A percentile compares a stretch with the other conserved stretches of the same genome.
Conservation (phyloP, 2,888 invertebrate genomes). For the Herminia tarsipennalis region DNA sequence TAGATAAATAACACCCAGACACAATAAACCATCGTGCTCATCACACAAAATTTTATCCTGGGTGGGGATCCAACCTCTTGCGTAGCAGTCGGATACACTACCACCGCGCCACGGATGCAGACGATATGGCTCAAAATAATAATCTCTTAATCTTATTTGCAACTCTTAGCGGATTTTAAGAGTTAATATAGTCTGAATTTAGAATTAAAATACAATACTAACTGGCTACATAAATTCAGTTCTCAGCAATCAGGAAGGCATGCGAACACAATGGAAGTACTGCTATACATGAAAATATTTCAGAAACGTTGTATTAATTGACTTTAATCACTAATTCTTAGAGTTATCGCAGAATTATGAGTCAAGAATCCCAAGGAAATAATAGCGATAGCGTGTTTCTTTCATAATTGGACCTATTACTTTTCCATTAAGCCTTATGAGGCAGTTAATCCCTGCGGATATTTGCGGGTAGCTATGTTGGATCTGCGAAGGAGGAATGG, state of each 20-base stretch:
- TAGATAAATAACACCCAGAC: no score
- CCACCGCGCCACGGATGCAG: no score
- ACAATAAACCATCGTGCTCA: no score
- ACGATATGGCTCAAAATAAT: no score
- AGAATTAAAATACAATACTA: slow-evolving; percentile 16
- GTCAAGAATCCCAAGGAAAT: slow-evolving; percentile 26
- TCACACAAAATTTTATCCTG: no score
- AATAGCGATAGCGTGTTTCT: slow-evolving; percentile 19
- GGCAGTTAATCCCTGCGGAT: slow-evolving; percentile 21
- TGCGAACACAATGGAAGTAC: slow-evolving; percentile 24
- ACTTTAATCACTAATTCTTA: slow-evolving; percentile 26
- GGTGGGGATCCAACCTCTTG: no score
- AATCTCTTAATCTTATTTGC: no score
- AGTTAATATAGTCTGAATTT: no score
- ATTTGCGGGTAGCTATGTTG: neutral
- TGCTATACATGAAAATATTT: slow-evolving; percentile 28
- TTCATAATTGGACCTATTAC: slow-evolving; percentile 54
- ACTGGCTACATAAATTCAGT: slow-evolving; percentile 22
- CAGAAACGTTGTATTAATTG: slow-evolving; percentile 17
- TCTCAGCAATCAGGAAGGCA: slow-evolving; percentile 13
- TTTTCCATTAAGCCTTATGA: slow-evolving; percentile 57
- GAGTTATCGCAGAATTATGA: slow-evolving; percentile 15
- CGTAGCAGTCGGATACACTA: no score
- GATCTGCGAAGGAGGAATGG: no score
- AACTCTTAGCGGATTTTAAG: no score